Percentiles rank a stretch among this genome's conserved stretches.
Evolutionary conservation across 2,113 vertebrate species (phyloP).

Genomic region (Alethe diademata): DNA sequence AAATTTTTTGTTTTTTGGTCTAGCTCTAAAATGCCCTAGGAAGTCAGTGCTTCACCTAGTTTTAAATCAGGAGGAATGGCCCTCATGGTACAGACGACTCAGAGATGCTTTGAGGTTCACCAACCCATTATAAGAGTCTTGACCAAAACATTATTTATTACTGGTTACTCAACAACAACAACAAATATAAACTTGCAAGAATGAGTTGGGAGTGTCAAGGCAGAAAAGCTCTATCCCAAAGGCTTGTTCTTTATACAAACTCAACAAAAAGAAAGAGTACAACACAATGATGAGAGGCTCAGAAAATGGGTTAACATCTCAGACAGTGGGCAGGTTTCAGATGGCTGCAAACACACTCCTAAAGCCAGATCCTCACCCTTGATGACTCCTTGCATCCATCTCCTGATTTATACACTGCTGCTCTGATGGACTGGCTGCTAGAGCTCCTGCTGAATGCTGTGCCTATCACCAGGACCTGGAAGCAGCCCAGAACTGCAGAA

Average conservation of each 20-base stretch:
- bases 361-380: not conserved
- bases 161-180: not conserved
- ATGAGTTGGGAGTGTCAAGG: not conserved
- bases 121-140: not conserved
- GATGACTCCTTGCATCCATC: not conserved
- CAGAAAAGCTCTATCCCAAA: conserved; percentile 20
- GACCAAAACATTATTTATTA: conserved; percentile 25
- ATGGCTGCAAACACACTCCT: not conserved
- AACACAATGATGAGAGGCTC: not conserved
- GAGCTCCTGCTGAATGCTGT: not conserved
- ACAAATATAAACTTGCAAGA: not conserved
- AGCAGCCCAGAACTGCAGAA: not conserved
- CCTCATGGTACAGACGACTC: not conserved
- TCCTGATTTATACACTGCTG: not conserved
- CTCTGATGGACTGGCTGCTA: not conserved
- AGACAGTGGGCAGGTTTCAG: not conserved
- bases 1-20: not conserved
- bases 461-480: not conserved
- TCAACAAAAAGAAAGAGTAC: not conserved
- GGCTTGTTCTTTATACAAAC: not conserved
- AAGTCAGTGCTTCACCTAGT: not conserved
- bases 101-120: not conserved
- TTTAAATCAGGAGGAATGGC: not conserved
- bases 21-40: not conserved
- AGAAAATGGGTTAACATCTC: not conserved